These are phyloP conservation scores for Drosophila mulleri DNA, from an alignment of 2,888 invertebrate genomes.

Conservation along the genomic window DNA sequence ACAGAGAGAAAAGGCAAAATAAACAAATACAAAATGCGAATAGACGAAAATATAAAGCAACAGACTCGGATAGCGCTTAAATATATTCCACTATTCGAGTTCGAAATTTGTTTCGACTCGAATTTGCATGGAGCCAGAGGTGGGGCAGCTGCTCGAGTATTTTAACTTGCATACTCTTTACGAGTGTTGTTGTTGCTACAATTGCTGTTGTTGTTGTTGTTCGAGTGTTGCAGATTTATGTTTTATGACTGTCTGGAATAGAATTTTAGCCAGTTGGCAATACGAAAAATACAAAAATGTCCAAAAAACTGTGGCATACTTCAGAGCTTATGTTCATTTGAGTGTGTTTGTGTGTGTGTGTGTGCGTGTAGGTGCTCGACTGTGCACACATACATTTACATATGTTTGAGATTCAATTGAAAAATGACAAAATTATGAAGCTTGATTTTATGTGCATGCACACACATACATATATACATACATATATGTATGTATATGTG, in stretches of 20 bases:
- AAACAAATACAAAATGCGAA: slow-evolving; percentile 1
- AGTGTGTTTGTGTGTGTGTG: not conserved
- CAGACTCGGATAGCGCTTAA: slow-evolving; percentile 21
- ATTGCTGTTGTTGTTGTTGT: slow-evolving; percentile 23
- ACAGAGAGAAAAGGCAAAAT: slow-evolving; percentile 13
- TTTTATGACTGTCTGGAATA: slow-evolving; percentile 60
- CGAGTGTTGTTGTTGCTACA: slow-evolving; percentile 17
- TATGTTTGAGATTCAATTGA: slow-evolving; percentile 27
- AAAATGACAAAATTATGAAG: slow-evolving; percentile 27
- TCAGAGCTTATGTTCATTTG: not conserved
- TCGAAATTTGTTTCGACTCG: slow-evolving; percentile 27
- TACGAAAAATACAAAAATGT: slow-evolving; percentile 17
- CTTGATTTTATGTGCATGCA: not conserved
- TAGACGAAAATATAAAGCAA: slow-evolving; percentile 14
- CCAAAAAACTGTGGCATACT: not conserved
- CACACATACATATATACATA: not conserved
- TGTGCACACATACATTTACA: slow-evolving; percentile 10
- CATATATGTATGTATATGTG: not conserved
- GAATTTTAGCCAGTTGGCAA: slow-evolving; percentile 30
- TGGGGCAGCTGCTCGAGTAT: slow-evolving; percentile 8
- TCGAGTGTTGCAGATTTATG: slow-evolving; percentile 62
- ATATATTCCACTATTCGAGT: slow-evolving; percentile 22
- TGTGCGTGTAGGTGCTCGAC: not conserved
- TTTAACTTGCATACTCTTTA: slow-evolving; percentile 50
- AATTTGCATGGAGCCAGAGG: not conserved